phyloP scores from a whole-genome alignment of 2,113 vertebrate genomes.

The Lampris incognitus region DNA sequence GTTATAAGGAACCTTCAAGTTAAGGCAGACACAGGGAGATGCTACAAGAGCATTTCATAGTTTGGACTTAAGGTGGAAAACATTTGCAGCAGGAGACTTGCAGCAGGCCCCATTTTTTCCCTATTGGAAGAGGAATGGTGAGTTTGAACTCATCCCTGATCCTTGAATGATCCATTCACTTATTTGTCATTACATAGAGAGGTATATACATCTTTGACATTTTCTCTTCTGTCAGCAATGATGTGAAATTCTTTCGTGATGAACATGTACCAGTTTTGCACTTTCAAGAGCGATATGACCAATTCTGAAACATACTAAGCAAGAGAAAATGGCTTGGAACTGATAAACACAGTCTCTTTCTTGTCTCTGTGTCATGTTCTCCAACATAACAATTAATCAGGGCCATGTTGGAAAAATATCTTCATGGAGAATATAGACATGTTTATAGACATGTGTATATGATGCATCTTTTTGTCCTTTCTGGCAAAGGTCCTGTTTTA shows the following conservation, averaged over 20 bases:
- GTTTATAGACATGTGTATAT: no score
- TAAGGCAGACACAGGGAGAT: neutral
- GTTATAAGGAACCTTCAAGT: constrained; percentile 20
- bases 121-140: constrained; percentile 39
- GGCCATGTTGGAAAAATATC: no score
- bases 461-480: no score
- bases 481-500: no score
- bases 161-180: neutral
- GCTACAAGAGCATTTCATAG: constrained; percentile 25
- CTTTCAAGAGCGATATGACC: neutral
- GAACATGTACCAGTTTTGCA: neutral
- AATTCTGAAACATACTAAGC: neutral
- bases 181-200: no score
- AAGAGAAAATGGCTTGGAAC: no score
- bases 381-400: no score
- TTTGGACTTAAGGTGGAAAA: constrained; percentile 12
- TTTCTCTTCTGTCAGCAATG: neutral
- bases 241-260: neutral
- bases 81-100: neutral
- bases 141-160: constrained; percentile 27
- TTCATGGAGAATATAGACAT: no score
- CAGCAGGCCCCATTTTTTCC: neutral
- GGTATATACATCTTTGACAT: neutral
- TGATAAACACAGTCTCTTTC: no score
- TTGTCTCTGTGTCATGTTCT: no score